Base-by-base conservation (phyloP, 2,888 invertebrate genomes). In the Acleris literana region DNA sequence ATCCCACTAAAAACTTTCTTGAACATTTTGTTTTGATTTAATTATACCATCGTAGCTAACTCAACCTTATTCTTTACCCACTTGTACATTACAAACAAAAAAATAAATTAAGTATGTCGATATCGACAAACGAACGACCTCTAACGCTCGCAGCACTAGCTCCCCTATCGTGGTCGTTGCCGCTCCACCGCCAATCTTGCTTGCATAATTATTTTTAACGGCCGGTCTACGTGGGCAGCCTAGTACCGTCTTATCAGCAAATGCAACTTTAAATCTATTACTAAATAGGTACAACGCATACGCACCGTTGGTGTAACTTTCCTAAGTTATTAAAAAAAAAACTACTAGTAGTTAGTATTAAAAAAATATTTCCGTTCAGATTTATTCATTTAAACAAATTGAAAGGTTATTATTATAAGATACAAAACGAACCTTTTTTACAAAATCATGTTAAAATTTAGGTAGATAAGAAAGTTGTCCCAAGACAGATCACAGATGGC, bases 141-240 rank as follows among this genome's bases (percentile, higher is more conserved):
- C 88, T 85, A 82, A 70, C 53, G 55, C 17, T 51, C 7, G 6
- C 71, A 51, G 9, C 66, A 46, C 71, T 64, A 55, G 11, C 25
- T 48, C 63, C 65, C 56, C 65, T 63, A 66, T 68, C 70, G 52
- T 63, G 64, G 63, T 58, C 70, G 68, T 59, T 64, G 68, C 68
- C 62, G 66, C 57, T 56, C 55, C 65, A 54, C 64, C 64, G 65
- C 65, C 65, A 65, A 65, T 72, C 80, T 76, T 76, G 78, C 85
- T 82, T 88, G 89, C 89, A 88, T 88, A 88, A 89, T 88, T 88
- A 83, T 78, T 77, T 77, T 78, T 81, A 85, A 82, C 82, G 80
- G 84, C 76, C 80, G 71, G 68, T 70, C 69, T 70, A 70, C 71
- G 67, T 58, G 62, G 56, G 18, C 51, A 44, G 60, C 62, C 62